A percentile compares a stretch with the other conserved stretches of the same genome.
Evolutionary conservation across 1,140 invertebrate genomes (phyloP).

Genomic region (Drosophila simulans): DNA sequence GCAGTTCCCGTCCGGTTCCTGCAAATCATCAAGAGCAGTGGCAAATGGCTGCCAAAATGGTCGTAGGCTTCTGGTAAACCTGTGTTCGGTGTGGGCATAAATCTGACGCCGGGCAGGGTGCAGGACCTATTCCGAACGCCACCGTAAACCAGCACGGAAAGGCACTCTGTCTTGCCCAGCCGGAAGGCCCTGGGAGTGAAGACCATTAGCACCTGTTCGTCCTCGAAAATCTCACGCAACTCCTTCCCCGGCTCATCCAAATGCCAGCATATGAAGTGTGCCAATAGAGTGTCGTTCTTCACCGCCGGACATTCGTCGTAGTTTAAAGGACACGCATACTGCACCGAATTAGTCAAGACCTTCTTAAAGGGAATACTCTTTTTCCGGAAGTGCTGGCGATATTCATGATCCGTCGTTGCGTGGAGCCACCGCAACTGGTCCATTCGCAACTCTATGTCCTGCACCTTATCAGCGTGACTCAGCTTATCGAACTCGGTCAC

Average conservation of each 20-base stretch:
- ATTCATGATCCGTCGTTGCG: background rate
- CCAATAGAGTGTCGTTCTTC: constrained; percentile 13
- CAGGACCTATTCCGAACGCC: background rate
- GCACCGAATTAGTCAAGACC: fast-evolving
- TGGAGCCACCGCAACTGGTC: constrained; percentile 36
- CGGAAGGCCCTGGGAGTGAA: constrained; percentile 26
- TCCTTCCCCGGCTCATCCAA: background rate
- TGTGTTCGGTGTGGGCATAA: constrained; percentile 11
- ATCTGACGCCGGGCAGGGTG: background rate
- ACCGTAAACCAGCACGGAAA: constrained; percentile 23
- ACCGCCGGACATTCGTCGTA: constrained; percentile 2
- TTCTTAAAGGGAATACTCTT: background rate
- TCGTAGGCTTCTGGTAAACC: background rate
- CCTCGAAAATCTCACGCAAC: constrained; percentile 15
- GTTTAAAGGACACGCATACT: constrained; percentile 21
- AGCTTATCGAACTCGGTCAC: constrained; percentile 4
- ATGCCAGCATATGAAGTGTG: constrained; percentile 29
- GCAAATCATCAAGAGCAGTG: constrained; percentile 47
- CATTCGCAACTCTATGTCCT: constrained; percentile 18
- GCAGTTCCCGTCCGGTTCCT: constrained; percentile 8
- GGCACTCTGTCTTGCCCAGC: constrained; percentile 23
- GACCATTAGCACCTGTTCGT: constrained; percentile 32
- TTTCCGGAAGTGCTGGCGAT: background rate
- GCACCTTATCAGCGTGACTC: background rate
- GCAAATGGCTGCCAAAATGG: constrained; percentile 14